These are phyloP conservation scores for Gymnoscelis rufifasciata DNA, from an alignment of 2,888 invertebrate species.

Conservation along the genomic window DNA sequence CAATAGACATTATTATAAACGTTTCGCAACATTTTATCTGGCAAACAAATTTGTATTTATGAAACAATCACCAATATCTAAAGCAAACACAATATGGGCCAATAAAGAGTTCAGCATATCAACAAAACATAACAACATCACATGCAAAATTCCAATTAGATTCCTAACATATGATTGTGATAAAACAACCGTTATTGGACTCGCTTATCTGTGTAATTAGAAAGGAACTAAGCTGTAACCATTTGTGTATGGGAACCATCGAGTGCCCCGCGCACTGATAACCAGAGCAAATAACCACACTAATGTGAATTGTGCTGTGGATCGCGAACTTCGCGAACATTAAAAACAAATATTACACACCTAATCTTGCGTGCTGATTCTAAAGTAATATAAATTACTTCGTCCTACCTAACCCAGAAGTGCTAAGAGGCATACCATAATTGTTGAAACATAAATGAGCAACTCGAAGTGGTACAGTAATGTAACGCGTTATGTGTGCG, in stretches of 20 bases:
- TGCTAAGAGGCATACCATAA: conserved; percentile 38
- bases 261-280: conserved; percentile 56
- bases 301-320: conserved; percentile 24
- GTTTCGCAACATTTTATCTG: conserved; percentile 43
- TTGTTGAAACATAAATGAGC: conserved; percentile 53
- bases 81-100: conserved; percentile 76
- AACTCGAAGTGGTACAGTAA: conserved; percentile 44
- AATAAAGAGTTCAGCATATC: conserved; percentile 75
- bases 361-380: neutral
- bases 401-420: conserved; percentile 10
- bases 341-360: neutral
- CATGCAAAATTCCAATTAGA: conserved; percentile 78
- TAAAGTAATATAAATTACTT: neutral
- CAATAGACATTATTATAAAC: conserved; percentile 7
- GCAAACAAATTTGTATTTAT: conserved; percentile 53
- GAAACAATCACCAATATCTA: conserved; percentile 71
- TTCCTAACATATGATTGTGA: conserved; percentile 75
- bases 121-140: conserved; percentile 36
- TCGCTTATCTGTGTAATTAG: conserved; percentile 77
- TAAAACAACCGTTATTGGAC: conserved; percentile 75
- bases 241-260: conserved; percentile 71
- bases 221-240: conserved; percentile 74
- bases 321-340: no score
- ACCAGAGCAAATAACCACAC: conserved; percentile 42
- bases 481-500: conserved; percentile 57